Evolutionary conservation across 1,140 invertebrate species (phyloP).

Genomic region (Diuraphis noxia): DNA sequence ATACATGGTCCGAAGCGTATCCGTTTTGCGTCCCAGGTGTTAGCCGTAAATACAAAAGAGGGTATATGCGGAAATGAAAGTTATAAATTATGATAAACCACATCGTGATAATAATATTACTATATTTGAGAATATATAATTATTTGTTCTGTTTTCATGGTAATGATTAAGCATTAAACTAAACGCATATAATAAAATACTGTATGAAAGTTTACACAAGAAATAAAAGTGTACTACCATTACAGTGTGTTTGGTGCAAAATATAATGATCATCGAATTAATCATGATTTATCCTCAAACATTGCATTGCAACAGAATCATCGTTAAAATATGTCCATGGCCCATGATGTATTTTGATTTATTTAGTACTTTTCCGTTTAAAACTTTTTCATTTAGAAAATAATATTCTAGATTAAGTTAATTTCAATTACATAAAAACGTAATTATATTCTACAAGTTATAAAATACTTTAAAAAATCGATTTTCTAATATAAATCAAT

Average conservation of each 20-base stretch:
- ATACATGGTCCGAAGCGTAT: not conserved
- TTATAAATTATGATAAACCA: constrained; percentile 13
- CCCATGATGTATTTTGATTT: too few relatives aligned
- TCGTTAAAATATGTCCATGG: too few relatives aligned
- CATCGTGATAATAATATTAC: not conserved
- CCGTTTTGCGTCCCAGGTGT: constrained; percentile 8
- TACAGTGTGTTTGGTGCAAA: not conserved
- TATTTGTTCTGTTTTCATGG: not conserved
- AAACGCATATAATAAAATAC: not conserved
- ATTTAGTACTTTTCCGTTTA: not conserved
- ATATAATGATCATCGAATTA: not conserved
- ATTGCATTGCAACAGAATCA: not conserved
- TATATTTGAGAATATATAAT: not conserved
- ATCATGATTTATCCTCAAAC: not conserved
- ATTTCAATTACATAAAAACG: too few relatives aligned
- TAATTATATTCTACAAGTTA: not conserved
- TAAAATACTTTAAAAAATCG: not conserved
- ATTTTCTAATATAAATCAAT: not conserved
- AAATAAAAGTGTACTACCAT: not conserved
- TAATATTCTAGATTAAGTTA: not conserved
- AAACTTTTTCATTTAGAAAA: not conserved
- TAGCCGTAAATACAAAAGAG: not conserved
- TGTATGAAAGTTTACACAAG: not conserved
- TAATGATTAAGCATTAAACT: not conserved
- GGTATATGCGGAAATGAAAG: not conserved